phyloP scores from a whole-genome alignment of 2,113 vertebrate species.

The Capra hircus region DNA sequence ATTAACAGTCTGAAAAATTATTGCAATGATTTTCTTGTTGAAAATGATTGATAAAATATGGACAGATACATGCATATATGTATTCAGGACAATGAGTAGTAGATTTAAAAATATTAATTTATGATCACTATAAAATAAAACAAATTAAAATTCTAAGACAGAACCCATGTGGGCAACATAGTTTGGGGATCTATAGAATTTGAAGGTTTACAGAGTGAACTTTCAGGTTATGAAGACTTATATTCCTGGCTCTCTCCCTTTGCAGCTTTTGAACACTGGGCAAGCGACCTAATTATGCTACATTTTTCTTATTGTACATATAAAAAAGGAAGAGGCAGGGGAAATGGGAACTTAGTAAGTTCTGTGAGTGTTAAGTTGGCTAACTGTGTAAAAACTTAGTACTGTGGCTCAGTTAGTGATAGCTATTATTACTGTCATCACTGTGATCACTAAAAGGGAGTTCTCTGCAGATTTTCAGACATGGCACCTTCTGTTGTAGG shows the following conservation, averaged over 20 bases:
- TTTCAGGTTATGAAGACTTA: background rate
- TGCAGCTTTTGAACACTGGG: background rate
- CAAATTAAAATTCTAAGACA: background rate
- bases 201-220: background rate
- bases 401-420: background rate
- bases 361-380: background rate
- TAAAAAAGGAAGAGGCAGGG: rapidly evolving
- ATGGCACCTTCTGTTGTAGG: background rate
- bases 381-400: background rate
- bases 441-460: background rate
- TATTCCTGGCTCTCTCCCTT: background rate
- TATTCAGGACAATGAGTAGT: background rate
- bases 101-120: background rate
- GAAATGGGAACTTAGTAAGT: background rate
- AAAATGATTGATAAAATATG: background rate
- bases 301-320: background rate
- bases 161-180: background rate
- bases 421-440: background rate
- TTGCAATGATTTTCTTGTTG: background rate
- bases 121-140: background rate
- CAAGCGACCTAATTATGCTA: background rate
- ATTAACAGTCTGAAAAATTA: background rate
- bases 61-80: rapidly evolving
- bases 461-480: background rate
- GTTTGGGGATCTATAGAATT: background rate